Percentiles rank a stretch among this genome's conserved stretches.
Evolutionary conservation across 2,797 vertebrate genomes (phyloP).

Genomic region (Garrulus glandarius): DNA sequence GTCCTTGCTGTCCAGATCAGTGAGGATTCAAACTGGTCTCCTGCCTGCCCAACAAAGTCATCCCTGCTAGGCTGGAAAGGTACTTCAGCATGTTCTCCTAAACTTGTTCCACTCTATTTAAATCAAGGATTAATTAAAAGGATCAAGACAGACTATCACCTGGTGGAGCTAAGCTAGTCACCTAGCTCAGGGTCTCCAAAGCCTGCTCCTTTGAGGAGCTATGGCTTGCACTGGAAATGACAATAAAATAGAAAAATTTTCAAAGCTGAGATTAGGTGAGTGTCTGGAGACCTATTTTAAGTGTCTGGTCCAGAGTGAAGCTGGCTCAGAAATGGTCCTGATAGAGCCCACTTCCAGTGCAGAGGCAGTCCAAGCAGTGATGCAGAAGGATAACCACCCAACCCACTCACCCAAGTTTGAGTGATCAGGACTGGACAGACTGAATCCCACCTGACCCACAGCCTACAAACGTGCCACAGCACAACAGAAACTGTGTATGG

Average conservation of each 20-base stretch:
- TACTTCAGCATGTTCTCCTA: neutral
- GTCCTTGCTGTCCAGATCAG: neutral
- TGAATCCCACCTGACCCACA: neutral
- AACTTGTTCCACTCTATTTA: neutral
- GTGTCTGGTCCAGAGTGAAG: neutral
- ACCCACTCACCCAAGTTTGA: neutral
- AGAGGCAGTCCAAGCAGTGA: neutral
- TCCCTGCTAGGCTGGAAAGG: neutral
- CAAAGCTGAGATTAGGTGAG: neutral
- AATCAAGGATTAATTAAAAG: neutral
- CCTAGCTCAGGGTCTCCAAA: neutral
- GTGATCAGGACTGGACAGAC: neutral
- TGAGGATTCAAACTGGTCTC: neutral
- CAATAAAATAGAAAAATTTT: neutral
- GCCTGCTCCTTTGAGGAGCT: neutral
- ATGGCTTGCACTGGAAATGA: fast-evolving
- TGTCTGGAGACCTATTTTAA: neutral
- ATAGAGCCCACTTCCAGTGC: neutral
- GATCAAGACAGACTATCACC: neutral
- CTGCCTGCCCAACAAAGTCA: neutral
- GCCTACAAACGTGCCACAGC: neutral
- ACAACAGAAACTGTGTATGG: neutral
- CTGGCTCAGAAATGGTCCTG: neutral
- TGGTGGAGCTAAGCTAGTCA: neutral
- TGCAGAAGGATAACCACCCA: neutral